Base-by-base conservation (phyloP, 2,797 vertebrate species). In the Tachyglossus aculeatus region DNA sequence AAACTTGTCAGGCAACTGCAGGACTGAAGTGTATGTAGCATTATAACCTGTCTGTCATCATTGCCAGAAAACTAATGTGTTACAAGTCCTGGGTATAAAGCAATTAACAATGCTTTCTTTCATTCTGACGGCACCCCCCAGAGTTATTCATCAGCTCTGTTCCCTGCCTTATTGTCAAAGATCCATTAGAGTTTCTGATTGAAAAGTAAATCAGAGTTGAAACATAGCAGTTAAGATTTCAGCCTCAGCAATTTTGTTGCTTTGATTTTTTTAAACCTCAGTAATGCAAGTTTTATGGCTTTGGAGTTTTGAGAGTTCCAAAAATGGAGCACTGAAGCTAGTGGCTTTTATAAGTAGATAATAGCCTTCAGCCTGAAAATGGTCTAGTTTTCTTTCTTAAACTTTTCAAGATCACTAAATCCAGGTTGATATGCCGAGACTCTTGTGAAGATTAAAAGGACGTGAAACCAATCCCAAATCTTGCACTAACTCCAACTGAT, bases 151-250 rank as follows among this genome's bases (percentile, higher is more conserved):
- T 39, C 33, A 82, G 77, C 74, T 78, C 69, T 56, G 45, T 71
- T 78, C 57, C 43, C 55, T 59, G 55, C 41, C 59, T 78, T 77
- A 74, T 78, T 86, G 74, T 82, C 77, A 82, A 70, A 62, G 63
- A 72, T 81, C 72, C 75, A 78, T 84, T 84, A 84, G 60, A n/a
- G 32, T 67, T 82, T 62, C 54, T 77, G 67, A 84, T 77, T 77
- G 52, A 71, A 80, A 82, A 65, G 13, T 55, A 72, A 29, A 63
- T 77, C 37, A 13, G 64, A 33, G 6, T 78, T 81, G 69, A 82
- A 81, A 74, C 39, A 56, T 82, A 52, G 79, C 82, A 76, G 77
- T 86, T 84, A 82, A 79, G 69, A 69, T 82, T 82, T 84, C 72
- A 78, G 34, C 47, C 51, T 58, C 41, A 74, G 64, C 70, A 51